Percentiles rank a stretch among this genome's conserved stretches.
These are phyloP conservation scores for Melanotaenia parkinsoni DNA, from an alignment of 2,797 vertebrate species.

Conservation along the genomic window DNA sequence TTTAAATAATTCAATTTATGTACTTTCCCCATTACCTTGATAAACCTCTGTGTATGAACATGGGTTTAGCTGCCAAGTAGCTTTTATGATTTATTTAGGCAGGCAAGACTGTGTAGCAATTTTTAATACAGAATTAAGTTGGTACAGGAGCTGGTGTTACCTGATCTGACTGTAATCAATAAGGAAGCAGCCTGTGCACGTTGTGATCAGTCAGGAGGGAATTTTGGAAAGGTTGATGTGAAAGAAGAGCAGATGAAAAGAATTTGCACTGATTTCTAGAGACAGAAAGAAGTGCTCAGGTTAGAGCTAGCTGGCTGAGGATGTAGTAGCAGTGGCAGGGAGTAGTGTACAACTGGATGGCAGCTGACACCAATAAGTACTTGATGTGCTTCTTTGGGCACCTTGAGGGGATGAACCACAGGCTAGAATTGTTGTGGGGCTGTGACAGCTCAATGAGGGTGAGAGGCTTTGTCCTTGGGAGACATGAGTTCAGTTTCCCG, in stretches of 20 bases:
- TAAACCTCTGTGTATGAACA: not conserved
- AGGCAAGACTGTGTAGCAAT: not conserved
- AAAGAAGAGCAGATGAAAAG: conserved; percentile 9
- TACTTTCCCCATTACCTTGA: not conserved
- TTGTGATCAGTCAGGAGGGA: not conserved
- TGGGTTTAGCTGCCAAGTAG: conserved; percentile 5
- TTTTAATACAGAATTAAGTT: conserved; percentile 9
- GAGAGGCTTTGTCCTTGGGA: conserved; percentile 35
- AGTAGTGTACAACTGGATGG: conserved; percentile 43
- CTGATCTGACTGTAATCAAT: conserved; percentile 21
- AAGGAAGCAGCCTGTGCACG: conserved; percentile 1
- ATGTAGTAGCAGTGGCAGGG: conserved; percentile 31
- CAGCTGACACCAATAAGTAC: conserved; percentile 46
- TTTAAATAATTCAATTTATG: too few relatives aligned
- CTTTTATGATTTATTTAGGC: conserved; percentile 11
- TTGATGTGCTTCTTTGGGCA: conserved; percentile 27
- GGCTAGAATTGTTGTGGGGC: conserved; percentile 54
- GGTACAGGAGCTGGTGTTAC: conserved; percentile 4
- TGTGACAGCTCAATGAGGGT: conserved; percentile 39
- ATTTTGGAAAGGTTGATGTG: not conserved
- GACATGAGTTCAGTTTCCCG: conserved; percentile 22
- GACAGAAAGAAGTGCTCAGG: conserved; percentile 14
- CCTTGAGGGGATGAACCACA: conserved; percentile 50
- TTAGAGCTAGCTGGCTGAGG: conserved; percentile 15
- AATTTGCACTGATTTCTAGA: conserved; percentile 9